Conservation (phyloP, 2,113 vertebrate genomes). For the Centropus bengalensis region DNA sequence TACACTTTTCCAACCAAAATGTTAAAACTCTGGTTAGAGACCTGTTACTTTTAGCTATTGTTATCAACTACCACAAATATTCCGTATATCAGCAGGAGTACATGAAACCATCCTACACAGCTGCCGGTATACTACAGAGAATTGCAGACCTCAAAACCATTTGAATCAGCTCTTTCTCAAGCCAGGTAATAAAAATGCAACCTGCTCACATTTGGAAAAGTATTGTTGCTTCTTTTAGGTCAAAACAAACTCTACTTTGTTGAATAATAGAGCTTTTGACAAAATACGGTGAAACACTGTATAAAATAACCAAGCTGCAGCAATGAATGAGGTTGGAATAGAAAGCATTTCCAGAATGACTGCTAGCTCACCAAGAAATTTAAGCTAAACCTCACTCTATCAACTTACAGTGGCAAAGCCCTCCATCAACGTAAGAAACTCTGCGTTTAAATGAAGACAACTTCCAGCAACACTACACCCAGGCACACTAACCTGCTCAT, state of each 20-base stretch:
- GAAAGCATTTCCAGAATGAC: conserved; percentile 59
- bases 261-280: conserved; percentile 52
- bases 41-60: neutral
- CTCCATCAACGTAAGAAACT: conserved; percentile 62
- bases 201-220: conserved; percentile 10
- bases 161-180: neutral
- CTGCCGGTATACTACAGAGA: neutral
- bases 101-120: neutral
- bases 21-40: neutral
- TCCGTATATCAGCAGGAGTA: neutral
- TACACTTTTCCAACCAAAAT: neutral
- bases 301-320: conserved; percentile 52
- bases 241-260: conserved; percentile 23
- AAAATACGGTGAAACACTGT: conserved; percentile 25
- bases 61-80: neutral
- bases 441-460: conserved; percentile 68
- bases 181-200: conserved; percentile 28
- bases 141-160: neutral
- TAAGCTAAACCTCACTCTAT: conserved; percentile 70
- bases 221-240: neutral
- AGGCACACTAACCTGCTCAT: conserved; percentile 63
- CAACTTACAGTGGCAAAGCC: conserved; percentile 54
- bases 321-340: conserved; percentile 53
- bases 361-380: conserved; percentile 55
- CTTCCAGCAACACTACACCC: conserved; percentile 48